Percentiles rank a stretch among this genome's conserved stretches.
These are phyloP conservation scores for Aurelia aurita complex sp. Pacific DNA, from an alignment of 30 jellyfish, hydroid and myxozoan species.

Conservation along the genomic window DNA sequence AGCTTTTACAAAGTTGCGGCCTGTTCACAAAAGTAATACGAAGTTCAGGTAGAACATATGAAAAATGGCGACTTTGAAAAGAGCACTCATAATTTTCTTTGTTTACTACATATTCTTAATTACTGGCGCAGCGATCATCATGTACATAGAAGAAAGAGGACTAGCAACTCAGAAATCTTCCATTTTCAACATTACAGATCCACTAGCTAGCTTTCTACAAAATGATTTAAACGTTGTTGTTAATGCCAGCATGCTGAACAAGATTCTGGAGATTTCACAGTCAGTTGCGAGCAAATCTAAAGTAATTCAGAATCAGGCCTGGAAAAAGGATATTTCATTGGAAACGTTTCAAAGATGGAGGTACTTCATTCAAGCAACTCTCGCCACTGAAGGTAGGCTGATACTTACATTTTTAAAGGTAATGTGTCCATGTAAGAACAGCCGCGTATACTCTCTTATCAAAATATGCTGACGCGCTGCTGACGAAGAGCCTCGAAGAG, in stretches of 20 bases:
- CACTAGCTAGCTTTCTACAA: background rate
- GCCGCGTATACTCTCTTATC: no score
- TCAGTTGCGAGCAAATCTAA: background rate
- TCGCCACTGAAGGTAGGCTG: no score
- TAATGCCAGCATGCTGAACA: no score
- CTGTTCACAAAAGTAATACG: no score
- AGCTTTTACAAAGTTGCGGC: no score
- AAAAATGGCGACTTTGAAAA: constrained; percentile 12
- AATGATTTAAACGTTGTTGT: background rate
- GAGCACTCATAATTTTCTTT: constrained; percentile 4
- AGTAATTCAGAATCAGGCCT: background rate
- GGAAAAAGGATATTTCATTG: constrained; percentile 5
- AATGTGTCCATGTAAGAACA: no score
- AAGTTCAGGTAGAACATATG: no score
- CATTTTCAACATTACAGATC: background rate
- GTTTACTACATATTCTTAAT: constrained; percentile 8
- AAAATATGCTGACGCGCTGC: no score
- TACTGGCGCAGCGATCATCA: constrained; percentile 27
- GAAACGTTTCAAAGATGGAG: constrained; percentile 2
- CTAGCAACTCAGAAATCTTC: background rate
- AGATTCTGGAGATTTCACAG: background rate
- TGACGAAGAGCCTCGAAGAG: no score
- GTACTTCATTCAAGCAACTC: background rate
- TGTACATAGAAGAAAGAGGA: constrained; percentile 13
- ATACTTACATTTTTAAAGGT: no score